Evolutionary conservation across 2,888 invertebrate species (phyloP), one percentile per base, ranked within the genome.

Genomic region (Dynastes grantii): DNA sequence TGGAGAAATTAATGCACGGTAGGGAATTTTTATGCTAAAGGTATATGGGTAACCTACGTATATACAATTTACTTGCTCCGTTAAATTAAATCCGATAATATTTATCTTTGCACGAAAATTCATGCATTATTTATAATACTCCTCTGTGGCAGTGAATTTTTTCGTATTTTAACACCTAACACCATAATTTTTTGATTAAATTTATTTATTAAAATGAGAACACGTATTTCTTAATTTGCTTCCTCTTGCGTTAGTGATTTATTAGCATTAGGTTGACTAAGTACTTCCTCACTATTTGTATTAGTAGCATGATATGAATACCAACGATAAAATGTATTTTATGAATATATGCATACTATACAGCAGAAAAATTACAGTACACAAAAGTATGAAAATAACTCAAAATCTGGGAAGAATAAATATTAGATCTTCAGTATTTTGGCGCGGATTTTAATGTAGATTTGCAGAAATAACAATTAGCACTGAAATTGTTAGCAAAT

Each of bases 1-100:
- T 1, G 58, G 27, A 22, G 73, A 40, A 73, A 22, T 27, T 55
- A 40, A 58, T 37, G 58, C 37, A 29, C 55, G 58, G 11, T 22
- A 16, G 73, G 58, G 40, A 58, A 67, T 67, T 73, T 70, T 73
- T 73, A 73, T 58, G 58, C 58, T 58, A 13, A 45, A 45, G 45
- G 45, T 45, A n/a, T 45, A 37, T 29, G 11, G 11, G 29, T 63
- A 32, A 63, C 11, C 22, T 63, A 63, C 63, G 5, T 13, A 70
- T 29, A 70, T 32, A n/a, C 55, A 55, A 70, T 70, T 32, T 32
- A 73, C 40, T 73, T 58, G 51, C 58, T 58, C 6, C 40, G 32
- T 73, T 40, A 58, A 73, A 73, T 73, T 73, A 73, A 73, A 73
- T 58, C 16, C 2, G 73, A 73, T 58, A 73, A 73, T 73, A 40